Conservation (phyloP, 2,113 vertebrate genomes). For the Ancistrus triradiatus region DNA sequence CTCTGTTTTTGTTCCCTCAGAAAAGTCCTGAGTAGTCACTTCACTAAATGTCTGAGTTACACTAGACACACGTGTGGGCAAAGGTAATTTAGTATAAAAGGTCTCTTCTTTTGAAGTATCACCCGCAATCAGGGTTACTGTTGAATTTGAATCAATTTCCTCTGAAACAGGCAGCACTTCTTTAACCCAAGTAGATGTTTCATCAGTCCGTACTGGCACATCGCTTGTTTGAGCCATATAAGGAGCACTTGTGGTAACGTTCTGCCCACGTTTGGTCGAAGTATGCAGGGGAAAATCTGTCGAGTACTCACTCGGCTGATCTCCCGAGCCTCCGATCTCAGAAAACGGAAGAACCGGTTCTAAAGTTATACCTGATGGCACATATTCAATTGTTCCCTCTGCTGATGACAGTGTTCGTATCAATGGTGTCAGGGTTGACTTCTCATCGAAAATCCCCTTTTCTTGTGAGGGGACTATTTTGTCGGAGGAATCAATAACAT, state of each 20-base stretch:
- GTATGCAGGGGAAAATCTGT: neutral
- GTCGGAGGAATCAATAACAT: slow-evolving; percentile 12
- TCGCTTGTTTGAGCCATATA: neutral
- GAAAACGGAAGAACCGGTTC: slow-evolving; percentile 8
- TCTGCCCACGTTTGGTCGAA: neutral
- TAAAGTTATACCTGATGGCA: neutral
- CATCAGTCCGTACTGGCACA: neutral
- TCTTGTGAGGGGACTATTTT: neutral
- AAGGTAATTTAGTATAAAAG: too few species aligned
- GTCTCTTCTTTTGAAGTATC: too few species aligned
- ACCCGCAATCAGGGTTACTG: too few species aligned
- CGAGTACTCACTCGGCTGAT: neutral
- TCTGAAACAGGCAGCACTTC: neutral
- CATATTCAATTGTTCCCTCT: neutral
- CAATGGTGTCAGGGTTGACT: too few species aligned
- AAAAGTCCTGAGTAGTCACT: too few species aligned
- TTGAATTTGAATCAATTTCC: too few species aligned
- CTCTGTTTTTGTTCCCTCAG: too few species aligned
- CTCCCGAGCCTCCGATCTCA: slow-evolving; percentile 25
- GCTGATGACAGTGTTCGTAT: slow-evolving; percentile 1
- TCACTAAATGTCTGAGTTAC: too few species aligned
- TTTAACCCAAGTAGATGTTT: slow-evolving; percentile 1
- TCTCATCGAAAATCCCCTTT: too few species aligned
- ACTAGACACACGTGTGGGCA: too few species aligned
- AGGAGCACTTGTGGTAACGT: neutral